Evolutionary conservation across 1,140 invertebrate genomes (phyloP).

Genomic region (Drosophila erecta): DNA sequence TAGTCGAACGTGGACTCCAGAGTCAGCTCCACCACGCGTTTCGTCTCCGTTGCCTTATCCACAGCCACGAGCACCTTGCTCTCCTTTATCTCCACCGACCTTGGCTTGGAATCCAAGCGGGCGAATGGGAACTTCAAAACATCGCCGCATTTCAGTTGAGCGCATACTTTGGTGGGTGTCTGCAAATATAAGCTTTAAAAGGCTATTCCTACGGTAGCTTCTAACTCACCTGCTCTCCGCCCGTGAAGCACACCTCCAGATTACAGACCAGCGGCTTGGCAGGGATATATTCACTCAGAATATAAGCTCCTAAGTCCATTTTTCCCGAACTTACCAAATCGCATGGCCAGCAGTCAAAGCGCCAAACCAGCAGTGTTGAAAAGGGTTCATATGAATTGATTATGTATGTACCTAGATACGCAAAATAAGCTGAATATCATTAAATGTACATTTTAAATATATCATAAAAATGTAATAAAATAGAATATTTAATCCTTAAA

Average conservation of each 20-base stretch:
- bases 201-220: background rate
- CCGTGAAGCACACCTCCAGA: conserved; percentile 50
- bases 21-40: conserved; percentile 64
- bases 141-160: conserved; percentile 50
- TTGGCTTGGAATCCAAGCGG: conserved; percentile 16
- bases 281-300: conserved; percentile 58
- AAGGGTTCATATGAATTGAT: too few species aligned
- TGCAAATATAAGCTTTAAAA: conserved; percentile 8
- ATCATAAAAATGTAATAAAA: too few species aligned
- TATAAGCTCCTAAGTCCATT: conserved; percentile 48
- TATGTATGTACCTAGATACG: too few species aligned
- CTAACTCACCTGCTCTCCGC: conserved; percentile 26
- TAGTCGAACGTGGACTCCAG: conserved; percentile 40
- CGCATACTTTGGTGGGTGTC: conserved; percentile 19
- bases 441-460: too few species aligned
- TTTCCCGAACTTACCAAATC: background rate
- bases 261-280: conserved; percentile 62
- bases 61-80: conserved; percentile 48
- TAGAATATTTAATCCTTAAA: too few species aligned
- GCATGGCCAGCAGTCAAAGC: conserved; percentile 9
- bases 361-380: conserved; percentile 3
- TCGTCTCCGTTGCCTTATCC: conserved; percentile 36
- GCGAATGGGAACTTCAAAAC: conserved; percentile 62
- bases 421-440: too few species aligned
- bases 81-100: conserved; percentile 24